Conservation (phyloP, 2,888 invertebrate genomes). For the Phorcus lineatus region DNA sequence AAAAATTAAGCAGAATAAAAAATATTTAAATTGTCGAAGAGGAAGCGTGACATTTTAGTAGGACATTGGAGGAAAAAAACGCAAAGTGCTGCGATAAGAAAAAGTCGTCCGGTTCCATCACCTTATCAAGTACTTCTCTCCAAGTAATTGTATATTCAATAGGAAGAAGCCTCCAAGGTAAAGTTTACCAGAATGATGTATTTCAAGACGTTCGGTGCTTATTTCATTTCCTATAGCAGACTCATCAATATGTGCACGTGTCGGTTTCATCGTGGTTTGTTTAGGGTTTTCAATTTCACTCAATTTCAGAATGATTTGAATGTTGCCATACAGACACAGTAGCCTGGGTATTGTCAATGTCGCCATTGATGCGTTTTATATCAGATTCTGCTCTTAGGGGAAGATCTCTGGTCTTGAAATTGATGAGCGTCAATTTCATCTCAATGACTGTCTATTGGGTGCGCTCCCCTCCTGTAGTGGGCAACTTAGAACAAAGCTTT, state of each 20-base stretch:
- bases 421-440: conserved; percentile 14
- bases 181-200: too few relatives aligned
- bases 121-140: too few relatives aligned
- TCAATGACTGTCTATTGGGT: not conserved
- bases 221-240: not conserved
- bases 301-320: not conserved
- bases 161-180: too few relatives aligned
- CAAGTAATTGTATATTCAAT: too few relatives aligned
- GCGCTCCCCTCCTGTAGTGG: not conserved
- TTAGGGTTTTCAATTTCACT: conserved; percentile 16
- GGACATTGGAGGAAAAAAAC: too few relatives aligned
- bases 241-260: conserved; percentile 1
- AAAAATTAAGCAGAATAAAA: too few relatives aligned
- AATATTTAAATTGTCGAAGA: too few relatives aligned
- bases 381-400: conserved; percentile 8
- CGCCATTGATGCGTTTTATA: conserved; percentile 12
- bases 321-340: conserved; percentile 4
- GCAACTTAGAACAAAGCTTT: too few relatives aligned
- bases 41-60: too few relatives aligned
- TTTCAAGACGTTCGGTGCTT: too few relatives aligned
- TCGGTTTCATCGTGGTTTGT: not conserved
- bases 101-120: too few relatives aligned
- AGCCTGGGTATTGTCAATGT: conserved; percentile 18
- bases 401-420: conserved; percentile 1
- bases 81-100: too few relatives aligned